Base-by-base conservation (phyloP, 2,797 vertebrate genomes). In the Spizella passerina region DNA sequence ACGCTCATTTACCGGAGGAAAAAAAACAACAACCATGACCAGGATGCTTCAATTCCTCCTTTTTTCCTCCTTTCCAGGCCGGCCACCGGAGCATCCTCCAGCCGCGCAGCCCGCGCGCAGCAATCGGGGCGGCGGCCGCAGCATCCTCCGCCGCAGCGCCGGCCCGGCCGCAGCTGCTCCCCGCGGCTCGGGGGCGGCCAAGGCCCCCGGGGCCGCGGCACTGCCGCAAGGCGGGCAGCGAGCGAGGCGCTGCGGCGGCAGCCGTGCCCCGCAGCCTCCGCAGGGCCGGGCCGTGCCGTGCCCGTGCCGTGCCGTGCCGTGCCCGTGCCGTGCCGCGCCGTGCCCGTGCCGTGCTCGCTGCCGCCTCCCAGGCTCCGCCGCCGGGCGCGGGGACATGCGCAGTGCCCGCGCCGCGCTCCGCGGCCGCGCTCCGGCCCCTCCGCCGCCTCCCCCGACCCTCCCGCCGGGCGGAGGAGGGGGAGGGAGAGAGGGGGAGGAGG, bases 91-190 rank as follows among this genome's bases (percentile, higher is more conserved):
- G 70, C 84, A 32, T 30, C 76, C 72, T 65, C 34, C 65, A 47
- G 72, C 64, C 29, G 9, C 30, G 61, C 73, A 53, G 24, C 23
- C 16, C 30, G 5, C 2, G 24, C 5, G 38, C 65, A 14, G 69
- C 50, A n/a, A 49, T 49, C 41, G 59, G 53, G 82, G 81, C 65
- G 83, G 70, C 70, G 78, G 70, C 78, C 32, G 23, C 78, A 21
- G 96, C 95, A 5, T 93, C 95, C 50, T 87, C 96, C 53, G 93
- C 95, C 12, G 92, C 95, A 17, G 95, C 91, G 63, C 96, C 98
- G 97, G 21, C 81, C 97, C 97, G 38, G 68, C 60, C 27, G 12
- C 57, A 8, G 75, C 59, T 14, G 59, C 63, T 76, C 34, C 18
- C 41, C 69, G 41, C 47, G 29, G 47, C 78, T 61, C 53, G 53